These are phyloP conservation scores for Lycaon pictus DNA, from an alignment of 2,113 vertebrate genomes.

Conservation along the genomic window DNA sequence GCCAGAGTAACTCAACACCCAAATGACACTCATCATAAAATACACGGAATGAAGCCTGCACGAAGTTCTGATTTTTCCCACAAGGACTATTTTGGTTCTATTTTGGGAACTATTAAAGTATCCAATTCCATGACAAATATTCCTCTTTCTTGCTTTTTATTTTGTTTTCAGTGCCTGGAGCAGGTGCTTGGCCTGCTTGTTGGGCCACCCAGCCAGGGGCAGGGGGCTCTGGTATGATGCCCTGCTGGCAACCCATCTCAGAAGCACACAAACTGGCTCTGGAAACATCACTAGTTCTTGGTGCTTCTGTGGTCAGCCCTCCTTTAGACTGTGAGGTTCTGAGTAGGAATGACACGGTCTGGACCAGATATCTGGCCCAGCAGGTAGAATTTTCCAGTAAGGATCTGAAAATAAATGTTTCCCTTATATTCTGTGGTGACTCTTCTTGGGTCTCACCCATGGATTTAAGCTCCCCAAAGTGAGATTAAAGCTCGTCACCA, in stretches of 20 bases:
- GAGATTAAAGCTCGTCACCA: not conserved
- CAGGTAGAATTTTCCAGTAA: slow-evolving; percentile 3
- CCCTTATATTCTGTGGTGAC: not conserved
- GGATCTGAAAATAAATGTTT: not conserved
- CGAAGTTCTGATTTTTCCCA: not conserved
- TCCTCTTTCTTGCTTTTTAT: slow-evolving; percentile 21
- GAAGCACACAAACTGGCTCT: not conserved
- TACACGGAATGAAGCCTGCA: not conserved
- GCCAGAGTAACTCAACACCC: not conserved
- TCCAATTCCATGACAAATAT: not conserved
- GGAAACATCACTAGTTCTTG: not conserved
- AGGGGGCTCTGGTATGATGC: not conserved
- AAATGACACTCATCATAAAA: not conserved
- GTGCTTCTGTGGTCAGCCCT: not conserved
- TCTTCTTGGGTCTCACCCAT: not conserved
- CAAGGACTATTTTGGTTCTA: not conserved
- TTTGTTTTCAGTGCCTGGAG: slow-evolving; percentile 25
- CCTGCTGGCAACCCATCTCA: not conserved
- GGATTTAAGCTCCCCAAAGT: not conserved
- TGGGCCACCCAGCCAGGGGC: not conserved
- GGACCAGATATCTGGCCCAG: not conserved
- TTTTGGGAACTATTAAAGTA: slow-evolving; percentile 17
- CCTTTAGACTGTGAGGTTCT: not conserved
- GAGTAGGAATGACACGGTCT: not conserved
- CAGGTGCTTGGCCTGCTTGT: not conserved